These are phyloP conservation scores for Digitonthophagus gazella DNA, from an alignment of 2,888 invertebrate species.

Conservation along the genomic window DNA sequence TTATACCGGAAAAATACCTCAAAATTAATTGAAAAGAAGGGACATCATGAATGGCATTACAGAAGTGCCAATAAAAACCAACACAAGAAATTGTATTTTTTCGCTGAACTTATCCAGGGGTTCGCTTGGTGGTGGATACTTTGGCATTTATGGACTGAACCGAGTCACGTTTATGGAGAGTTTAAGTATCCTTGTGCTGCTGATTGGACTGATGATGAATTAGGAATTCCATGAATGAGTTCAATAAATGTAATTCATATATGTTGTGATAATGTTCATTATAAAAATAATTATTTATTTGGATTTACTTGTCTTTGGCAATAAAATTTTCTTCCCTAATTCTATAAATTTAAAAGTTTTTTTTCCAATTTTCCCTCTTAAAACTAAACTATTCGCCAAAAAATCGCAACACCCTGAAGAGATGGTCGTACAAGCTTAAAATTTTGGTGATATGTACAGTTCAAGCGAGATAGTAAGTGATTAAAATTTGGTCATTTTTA, in stretches of 20 bases:
- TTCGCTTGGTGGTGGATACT: not conserved
- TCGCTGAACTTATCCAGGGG: not conserved
- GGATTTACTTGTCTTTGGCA: no score
- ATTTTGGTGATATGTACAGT: no score
- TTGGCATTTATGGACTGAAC: not conserved
- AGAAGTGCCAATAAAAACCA: not conserved
- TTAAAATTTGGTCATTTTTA: no score
- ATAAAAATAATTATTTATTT: not conserved
- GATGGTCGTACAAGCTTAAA: no score
- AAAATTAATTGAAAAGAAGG: not conserved
- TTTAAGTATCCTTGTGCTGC: not conserved
- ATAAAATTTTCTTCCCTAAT: no score
- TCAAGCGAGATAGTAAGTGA: no score
- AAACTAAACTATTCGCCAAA: no score
- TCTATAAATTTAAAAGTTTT: no score
- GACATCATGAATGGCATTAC: not conserved
- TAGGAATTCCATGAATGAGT: not conserved
- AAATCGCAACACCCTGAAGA: no score
- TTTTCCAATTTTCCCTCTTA: no score
- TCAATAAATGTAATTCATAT: not conserved
- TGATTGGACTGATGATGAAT: not conserved
- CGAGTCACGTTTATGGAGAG: not conserved
- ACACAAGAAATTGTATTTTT: not conserved
- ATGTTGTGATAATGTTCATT: no score
- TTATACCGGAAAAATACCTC: not conserved